phyloP scores from a whole-genome alignment of 2,797 vertebrate genomes.

The Bucorvus abyssinicus region DNA sequence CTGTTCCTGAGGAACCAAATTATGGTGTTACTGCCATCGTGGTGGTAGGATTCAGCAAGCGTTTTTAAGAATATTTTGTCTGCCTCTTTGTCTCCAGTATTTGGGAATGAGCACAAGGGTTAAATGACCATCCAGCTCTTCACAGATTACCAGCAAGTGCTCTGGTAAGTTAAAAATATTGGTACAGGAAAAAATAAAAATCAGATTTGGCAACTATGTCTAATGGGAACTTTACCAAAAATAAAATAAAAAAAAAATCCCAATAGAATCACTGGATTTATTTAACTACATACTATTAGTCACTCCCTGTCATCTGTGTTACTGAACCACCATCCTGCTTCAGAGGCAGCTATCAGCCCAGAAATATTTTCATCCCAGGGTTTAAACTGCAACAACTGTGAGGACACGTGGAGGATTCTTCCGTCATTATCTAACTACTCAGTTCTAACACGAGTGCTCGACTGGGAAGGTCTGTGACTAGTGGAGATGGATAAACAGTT shows the following conservation, averaged over 20 bases:
- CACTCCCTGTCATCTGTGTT: not conserved
- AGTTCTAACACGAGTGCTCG: not conserved
- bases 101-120: not conserved
- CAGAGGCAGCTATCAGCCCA: conserved; percentile 2
- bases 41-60: not conserved
- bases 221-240: not conserved
- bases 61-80: not conserved
- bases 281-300: not conserved
- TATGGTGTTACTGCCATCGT: not conserved
- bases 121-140: not conserved
- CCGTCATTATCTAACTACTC: conserved; percentile 39
- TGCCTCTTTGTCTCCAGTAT: not conserved
- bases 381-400: conserved; percentile 50
- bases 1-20: not conserved
- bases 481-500: conserved; percentile 21
- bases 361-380: conserved; percentile 16
- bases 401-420: conserved; percentile 60
- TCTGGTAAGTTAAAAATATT: not conserved
- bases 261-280: not conserved
- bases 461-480: not conserved
- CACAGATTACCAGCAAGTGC: not conserved
- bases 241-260: not conserved
- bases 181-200: not conserved
- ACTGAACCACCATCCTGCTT: not conserved
- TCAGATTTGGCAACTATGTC: not conserved